Base-by-base conservation (phyloP, 2,797 vertebrate genomes). In the Sphenopsis melanotis region DNA sequence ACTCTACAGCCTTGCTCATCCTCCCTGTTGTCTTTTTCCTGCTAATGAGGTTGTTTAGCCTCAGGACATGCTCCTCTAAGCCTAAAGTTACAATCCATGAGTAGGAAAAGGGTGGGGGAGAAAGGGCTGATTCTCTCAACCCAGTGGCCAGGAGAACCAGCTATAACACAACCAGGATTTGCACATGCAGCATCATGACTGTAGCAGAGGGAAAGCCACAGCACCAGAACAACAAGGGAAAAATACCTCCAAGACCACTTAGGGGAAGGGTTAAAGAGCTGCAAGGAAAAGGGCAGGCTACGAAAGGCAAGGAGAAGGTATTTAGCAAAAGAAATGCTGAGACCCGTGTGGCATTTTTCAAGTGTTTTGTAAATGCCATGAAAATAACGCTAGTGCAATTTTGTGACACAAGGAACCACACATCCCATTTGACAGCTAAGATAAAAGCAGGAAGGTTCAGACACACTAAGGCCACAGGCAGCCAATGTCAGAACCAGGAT, bases 171-270 rank as follows among this genome's bases (percentile, higher is more conserved):
- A 13, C 1, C 0, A 10, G n/a, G 5, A 15, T 39, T 50, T 83
- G 56, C 9, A 27, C 0, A 0, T 27, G 41, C 30, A 52, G 44
- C 37, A 41, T 12, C 0, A 0, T 66, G 75, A 60, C 15, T 46
- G 15, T 29, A 59, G 17, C 0, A 3, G 30, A 3, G 1, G n/a
- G 42, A 72, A 71, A 87, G 46, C 19, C 79, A 36, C 47, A 63
- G 36, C 21, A 70, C 15, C 32, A 68, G 46, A 75, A 59, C 24
- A 55, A n/a, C 23, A 69, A 55, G 37, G 52, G 36, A 32, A 86
- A 87, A 87, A 50, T 22, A 55, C 21, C 1, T 0, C 37, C 3
- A 5, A 53, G 23, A 65, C 34, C 23, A 18, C 22, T 26, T 34
- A 60, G 37, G 42, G n/a, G 49, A 83, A 63, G 32, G 15, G 26